phyloP scores from a whole-genome alignment of 2,113 vertebrate species.

The Crotalus tigris region DNA sequence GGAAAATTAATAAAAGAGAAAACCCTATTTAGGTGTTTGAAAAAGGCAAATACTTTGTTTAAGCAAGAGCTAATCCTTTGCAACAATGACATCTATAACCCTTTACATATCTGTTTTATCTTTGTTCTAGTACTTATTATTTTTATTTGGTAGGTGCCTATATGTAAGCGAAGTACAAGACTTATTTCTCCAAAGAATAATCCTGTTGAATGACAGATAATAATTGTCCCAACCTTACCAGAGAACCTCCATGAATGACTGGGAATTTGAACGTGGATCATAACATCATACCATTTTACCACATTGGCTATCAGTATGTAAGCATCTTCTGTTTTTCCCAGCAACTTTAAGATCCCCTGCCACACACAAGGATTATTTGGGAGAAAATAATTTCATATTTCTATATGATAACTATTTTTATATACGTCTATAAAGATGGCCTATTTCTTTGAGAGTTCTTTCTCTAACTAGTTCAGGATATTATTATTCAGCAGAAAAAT shows the following conservation, averaged over 20 bases:
- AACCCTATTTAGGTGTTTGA: not conserved
- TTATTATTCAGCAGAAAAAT: conserved; percentile 20
- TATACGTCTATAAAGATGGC: not conserved
- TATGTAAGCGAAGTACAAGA: not conserved
- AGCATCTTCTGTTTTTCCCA: not conserved
- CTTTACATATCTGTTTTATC: not conserved
- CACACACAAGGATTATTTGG: not conserved
- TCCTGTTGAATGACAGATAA: not conserved
- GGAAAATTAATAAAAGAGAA: not conserved
- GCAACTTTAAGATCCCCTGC: not conserved
- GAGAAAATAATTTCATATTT: not conserved
- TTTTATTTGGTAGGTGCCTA: not conserved
- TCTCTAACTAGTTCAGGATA: not conserved
- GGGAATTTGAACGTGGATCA: not conserved
- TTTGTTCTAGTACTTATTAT: not conserved
- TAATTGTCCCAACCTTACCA: not conserved
- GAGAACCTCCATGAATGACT: not conserved
- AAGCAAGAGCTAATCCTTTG: not conserved
- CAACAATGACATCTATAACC: not conserved
- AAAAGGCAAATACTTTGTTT: not conserved
- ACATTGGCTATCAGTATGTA: not conserved
- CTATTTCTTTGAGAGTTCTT: not conserved
- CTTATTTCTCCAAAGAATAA: not conserved
- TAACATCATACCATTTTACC: not conserved
- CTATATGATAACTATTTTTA: not conserved